Percentiles rank a stretch among this genome's conserved stretches.
phyloP scores from a whole-genome alignment of 2,888 invertebrate species.

The Empis livida region DNA sequence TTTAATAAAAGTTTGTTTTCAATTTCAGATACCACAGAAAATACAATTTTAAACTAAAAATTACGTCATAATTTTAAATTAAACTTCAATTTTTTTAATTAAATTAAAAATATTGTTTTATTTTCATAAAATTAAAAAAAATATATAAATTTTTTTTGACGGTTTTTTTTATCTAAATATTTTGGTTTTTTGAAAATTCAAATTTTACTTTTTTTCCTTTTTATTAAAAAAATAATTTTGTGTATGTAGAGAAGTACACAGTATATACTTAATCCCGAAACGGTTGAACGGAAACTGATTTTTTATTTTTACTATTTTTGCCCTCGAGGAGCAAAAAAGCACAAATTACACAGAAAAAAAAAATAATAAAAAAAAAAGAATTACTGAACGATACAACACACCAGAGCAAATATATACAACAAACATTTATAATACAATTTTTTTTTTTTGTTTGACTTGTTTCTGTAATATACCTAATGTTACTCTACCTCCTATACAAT shows the following conservation, averaged over 20 bases:
- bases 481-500: no score
- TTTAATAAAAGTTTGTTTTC: no score
- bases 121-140: no score
- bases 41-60: no score
- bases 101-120: neutral
- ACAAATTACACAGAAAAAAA: neutral
- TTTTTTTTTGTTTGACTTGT: no score
- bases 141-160: no score
- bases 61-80: neutral
- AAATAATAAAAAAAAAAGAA: neutral
- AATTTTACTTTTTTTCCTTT: constrained; percentile 3
- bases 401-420: neutral
- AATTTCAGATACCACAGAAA: no score
- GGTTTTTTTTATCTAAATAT: no score
- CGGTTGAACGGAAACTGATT: constrained; percentile 12
- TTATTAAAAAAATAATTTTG: neutral
- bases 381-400: neutral
- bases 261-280: constrained; percentile 5
- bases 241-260: no score
- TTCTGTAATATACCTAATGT: no score
- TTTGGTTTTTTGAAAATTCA: no score
- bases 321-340: constrained; percentile 5
- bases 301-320: constrained; percentile 8
- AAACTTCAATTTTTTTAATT: neutral
- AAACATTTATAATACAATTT: neutral